These are phyloP conservation scores for Syndactyla subalaris DNA, from an alignment of 2,797 vertebrate species.

Conservation along the genomic window DNA sequence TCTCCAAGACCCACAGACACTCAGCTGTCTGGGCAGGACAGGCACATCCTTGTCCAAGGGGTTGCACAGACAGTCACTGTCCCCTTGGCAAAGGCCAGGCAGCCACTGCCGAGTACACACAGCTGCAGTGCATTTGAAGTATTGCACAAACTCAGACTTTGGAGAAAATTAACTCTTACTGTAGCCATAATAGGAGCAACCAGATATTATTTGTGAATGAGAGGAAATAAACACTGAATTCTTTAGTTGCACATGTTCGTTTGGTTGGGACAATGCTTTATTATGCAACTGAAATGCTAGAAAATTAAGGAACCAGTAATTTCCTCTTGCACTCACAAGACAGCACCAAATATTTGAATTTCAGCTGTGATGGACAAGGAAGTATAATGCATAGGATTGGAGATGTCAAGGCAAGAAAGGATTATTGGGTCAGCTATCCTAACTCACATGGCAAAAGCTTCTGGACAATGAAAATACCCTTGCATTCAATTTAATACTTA, in stretches of 20 bases:
- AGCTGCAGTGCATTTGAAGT: neutral
- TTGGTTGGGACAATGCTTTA: neutral
- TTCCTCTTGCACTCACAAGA: neutral
- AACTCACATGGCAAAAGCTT: neutral
- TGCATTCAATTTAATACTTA: neutral
- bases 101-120: neutral
- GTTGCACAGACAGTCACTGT: neutral
- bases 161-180: neutral
- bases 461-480: neutral
- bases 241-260: neutral
- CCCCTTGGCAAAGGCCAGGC: neutral
- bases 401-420: neutral
- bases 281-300: neutral
- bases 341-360: neutral
- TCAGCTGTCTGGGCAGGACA: neutral
- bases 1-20: neutral
- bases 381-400: neutral
- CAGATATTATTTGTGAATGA: neutral
- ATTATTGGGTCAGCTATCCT: neutral
- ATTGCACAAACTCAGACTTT: neutral
- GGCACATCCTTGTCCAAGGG: neutral
- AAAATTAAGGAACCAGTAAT: neutral
- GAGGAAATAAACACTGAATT: neutral
- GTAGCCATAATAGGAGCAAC: neutral
- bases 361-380: neutral